Percentiles rank a stretch among this genome's conserved stretches.
Conservation (phyloP, 2,113 vertebrate genomes). For the Hymenochirus boettgeri region DNA sequence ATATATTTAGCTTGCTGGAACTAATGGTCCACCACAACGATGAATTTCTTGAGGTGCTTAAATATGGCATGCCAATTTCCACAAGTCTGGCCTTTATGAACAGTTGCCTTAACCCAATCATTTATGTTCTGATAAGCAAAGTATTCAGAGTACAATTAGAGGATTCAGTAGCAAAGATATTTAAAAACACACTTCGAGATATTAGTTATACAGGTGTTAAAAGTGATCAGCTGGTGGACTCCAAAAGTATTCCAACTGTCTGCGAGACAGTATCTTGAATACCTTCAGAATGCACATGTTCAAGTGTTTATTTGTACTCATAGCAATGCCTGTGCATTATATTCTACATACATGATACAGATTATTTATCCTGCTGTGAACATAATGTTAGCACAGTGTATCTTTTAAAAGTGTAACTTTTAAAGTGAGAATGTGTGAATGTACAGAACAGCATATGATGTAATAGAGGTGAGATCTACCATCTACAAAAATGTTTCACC, state of each 20-base stretch:
- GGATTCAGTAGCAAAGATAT: constrained; percentile 71
- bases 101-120: constrained; percentile 90
- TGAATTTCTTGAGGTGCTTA: constrained; percentile 62
- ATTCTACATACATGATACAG: too few species aligned
- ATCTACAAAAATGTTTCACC: too few species aligned
- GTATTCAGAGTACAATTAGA: constrained; percentile 73
- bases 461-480: too few species aligned
- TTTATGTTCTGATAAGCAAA: constrained; percentile 85
- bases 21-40: constrained; percentile 67
- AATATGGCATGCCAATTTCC: constrained; percentile 78
- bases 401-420: too few species aligned
- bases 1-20: constrained; percentile 86
- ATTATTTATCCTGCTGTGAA: too few species aligned
- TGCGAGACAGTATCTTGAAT: constrained; percentile 59
- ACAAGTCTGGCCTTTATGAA: constrained; percentile 90
- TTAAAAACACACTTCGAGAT: constrained; percentile 81
- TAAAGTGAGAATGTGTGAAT: too few species aligned
- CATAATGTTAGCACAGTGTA: too few species aligned
- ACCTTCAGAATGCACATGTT: too few species aligned
- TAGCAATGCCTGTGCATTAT: too few species aligned
- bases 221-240: constrained; percentile 67
- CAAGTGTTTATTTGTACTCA: too few species aligned
- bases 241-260: constrained; percentile 46
- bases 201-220: constrained; percentile 76
- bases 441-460: too few species aligned